Evolutionary conservation across 2,888 invertebrate species (phyloP).

Genomic region (Nipponacmea schrenckii): DNA sequence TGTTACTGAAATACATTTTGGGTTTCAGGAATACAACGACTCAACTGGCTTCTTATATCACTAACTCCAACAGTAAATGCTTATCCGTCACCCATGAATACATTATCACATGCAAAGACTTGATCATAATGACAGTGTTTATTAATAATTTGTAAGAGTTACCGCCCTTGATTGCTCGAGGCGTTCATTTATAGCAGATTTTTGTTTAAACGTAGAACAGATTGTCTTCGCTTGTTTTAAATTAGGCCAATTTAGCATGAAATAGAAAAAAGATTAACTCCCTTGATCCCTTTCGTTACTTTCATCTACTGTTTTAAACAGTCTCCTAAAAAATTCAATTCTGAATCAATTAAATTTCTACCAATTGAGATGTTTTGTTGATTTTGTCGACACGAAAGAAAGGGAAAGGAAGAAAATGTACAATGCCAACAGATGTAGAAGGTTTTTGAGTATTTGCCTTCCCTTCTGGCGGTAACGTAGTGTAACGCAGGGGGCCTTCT

Average conservation of each 20-base stretch:
- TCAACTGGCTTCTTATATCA: too few relatives aligned
- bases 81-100: too few relatives aligned
- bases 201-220: constrained; percentile 1
- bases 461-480: not conserved
- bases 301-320: not conserved
- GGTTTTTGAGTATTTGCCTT: constrained; percentile 6
- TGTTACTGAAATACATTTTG: too few relatives aligned
- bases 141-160: not conserved
- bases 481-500: constrained; percentile 4
- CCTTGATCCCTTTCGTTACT: not conserved
- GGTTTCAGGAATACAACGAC: too few relatives aligned
- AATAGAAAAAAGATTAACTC: not conserved
- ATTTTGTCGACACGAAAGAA: not conserved
- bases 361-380: not conserved
- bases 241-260: not conserved
- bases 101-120: too few relatives aligned
- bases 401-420: not conserved
- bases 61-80: too few relatives aligned
- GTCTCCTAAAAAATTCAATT: not conserved
- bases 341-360: not conserved
- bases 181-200: not conserved
- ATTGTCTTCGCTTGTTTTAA: not conserved
- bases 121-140: too few relatives aligned
- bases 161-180: not conserved
- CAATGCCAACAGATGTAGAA: not conserved